A percentile compares a stretch with the other conserved stretches of the same genome.
These are phyloP conservation scores for Eulemur rubriventer DNA, from an alignment of 2,797 vertebrate species.

Conservation along the genomic window DNA sequence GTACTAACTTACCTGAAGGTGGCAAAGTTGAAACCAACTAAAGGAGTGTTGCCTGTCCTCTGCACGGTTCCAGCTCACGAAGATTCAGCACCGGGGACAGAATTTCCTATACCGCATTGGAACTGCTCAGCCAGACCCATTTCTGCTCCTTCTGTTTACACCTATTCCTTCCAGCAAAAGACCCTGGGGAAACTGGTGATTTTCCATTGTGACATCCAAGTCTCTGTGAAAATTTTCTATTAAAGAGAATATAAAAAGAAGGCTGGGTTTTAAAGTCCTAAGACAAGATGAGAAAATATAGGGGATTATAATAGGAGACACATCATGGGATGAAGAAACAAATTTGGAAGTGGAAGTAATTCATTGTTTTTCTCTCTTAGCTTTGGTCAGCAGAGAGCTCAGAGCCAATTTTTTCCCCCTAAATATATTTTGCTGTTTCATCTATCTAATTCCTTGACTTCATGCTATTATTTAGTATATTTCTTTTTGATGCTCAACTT, in stretches of 20 bases:
- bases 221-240: not conserved
- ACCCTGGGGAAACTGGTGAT: not conserved
- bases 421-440: not conserved
- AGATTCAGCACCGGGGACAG: not conserved
- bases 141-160: not conserved
- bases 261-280: not conserved
- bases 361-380: not conserved
- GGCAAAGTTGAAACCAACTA: not conserved
- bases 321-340: not conserved
- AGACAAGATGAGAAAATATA: not conserved
- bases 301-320: not conserved
- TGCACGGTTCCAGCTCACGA: accelerated
- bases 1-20: not conserved
- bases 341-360: not conserved
- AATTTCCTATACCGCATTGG: not conserved
- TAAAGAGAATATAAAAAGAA: not conserved
- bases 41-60: not conserved
- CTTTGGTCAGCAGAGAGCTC: not conserved
- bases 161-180: not conserved
- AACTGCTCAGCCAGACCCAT: not conserved
- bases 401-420: not conserved
- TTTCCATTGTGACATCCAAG: not conserved
- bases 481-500: not conserved
- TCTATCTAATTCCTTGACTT: not conserved
- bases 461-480: not conserved